Base-by-base conservation (phyloP, 2,113 vertebrate species). In the Ochotona princeps region DNA sequence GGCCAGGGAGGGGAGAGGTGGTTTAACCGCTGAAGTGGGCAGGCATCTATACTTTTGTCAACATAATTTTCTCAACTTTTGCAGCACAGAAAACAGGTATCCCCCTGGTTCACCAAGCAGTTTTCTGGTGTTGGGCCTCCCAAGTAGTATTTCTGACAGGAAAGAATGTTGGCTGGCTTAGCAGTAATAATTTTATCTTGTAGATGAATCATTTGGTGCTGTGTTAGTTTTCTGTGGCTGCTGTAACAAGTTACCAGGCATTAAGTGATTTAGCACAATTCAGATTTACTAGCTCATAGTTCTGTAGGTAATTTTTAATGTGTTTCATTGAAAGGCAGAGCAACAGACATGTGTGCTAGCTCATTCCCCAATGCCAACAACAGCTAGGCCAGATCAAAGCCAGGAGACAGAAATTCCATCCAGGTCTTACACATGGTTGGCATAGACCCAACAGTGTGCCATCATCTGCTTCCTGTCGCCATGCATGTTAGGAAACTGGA, bases 101-200 rank as follows among this genome's bases (percentile, higher is more conserved):
- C 38, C 17, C 69, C 57, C 10, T 70, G 14, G 18, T 66, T 87
- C 15, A 72, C 38, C 25, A 75, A 83, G 65, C 32, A 30, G 44
- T 90, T 90, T 90, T 73, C 66, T 78, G 47, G 73, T 5, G 63
- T 81, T 90, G 76, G 65, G 20, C 49, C 49, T 85, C 38, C 63
- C 63, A 2, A 54, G 30, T 66, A 82, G 26, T 93, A 91, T 83
- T 96, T 90, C 79, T 93, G 90, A 83, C 0, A 91, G 75, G 47
- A 85, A 94, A 38, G 57, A 88, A 69, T 70, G 51, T 66, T 86
- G 70, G 51, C 47, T 83, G 63, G 10, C 61, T 83, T 89, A 66
- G 49, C 32, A 74, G 70, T 94, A 83, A 67, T 73, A 93, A 79
- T 94, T 75, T 74, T 18, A 94, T 6, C 13, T 51, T 72, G 9